Evolutionary conservation across 2,113 vertebrate species (phyloP).

Genomic region (Ailuropoda melanoleuca): DNA sequence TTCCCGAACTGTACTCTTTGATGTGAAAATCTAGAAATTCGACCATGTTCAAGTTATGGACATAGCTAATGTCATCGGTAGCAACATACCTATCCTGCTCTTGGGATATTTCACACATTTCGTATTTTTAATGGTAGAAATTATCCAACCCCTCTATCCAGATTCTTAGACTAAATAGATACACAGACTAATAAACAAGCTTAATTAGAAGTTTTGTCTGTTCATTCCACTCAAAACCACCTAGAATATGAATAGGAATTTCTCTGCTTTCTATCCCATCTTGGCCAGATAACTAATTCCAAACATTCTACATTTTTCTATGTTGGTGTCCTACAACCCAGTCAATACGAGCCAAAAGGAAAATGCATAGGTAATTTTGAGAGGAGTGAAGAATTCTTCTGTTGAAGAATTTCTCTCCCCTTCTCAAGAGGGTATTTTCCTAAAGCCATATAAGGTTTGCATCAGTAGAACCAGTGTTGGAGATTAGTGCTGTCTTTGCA

Average conservation of each 20-base stretch:
- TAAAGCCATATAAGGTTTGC: background rate
- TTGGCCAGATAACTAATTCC: background rate
- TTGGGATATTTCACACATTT: background rate
- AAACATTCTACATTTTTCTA: background rate
- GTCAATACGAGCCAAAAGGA: background rate
- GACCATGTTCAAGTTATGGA: background rate
- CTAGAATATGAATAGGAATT: background rate
- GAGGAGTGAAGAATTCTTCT: background rate
- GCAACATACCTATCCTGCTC: background rate
- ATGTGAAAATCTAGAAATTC: background rate
- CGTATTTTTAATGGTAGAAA: background rate
- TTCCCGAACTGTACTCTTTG: background rate
- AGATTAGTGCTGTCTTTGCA: background rate
- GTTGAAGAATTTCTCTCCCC: background rate
- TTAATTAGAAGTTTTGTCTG: background rate
- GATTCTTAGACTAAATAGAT: background rate
- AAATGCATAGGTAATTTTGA: background rate
- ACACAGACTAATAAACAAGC: background rate
- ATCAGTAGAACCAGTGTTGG: background rate
- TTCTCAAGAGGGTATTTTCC: background rate
- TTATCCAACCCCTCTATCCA: background rate
- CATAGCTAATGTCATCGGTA: background rate
- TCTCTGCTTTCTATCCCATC: background rate
- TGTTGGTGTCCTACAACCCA: background rate
- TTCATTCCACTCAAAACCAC: background rate